Base-by-base conservation (phyloP, 2,888 invertebrate genomes). In the Drosophila nr. fundita region DNA sequence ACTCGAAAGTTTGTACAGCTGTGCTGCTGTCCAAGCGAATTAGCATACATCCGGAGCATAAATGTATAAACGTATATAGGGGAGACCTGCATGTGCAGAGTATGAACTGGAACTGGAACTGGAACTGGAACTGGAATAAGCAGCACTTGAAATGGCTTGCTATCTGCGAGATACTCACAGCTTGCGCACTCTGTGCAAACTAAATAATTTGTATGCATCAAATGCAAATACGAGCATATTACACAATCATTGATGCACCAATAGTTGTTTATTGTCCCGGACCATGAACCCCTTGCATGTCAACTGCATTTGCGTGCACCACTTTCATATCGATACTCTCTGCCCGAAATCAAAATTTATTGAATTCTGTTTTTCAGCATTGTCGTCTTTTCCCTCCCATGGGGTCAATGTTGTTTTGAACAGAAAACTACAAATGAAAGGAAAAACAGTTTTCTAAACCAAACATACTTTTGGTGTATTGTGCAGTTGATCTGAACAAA, bases 181-280 rank as follows among this genome's bases (percentile, higher is more conserved):
- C 42, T 65, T 40, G 52, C 15, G 34, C 59, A 73, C 34, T 53
- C 45, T 32, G 32, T 32, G 52, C 48, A 36, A 48, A 21, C 53
- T 36, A 57, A 64, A 68, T 71, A 70, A 75, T 85, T 81, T 68
- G 79, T 69, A 76, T 76, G 81, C 79, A 83, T 75, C 77, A 71
- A 76, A 79, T 85, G 84, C 74, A 87, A 87, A 81, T 76, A 63
- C 6, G 27, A 60, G 55, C 53, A 69, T 73, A 78, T 69, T 76
- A 68, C 66, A 78, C 80, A 87, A 79, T 82, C 73, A 77, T 81
- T 68, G 73, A 80, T 67, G 64, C 68, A 57, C 65, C 78, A 73
- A 82, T 85, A 76, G 69, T 76, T 81, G 73, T 75, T 83, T 79
- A 80, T 87, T 78, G 67, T 79, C 38, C 45, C 48, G 49, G 30